phyloP scores from a whole-genome alignment of 2,113 vertebrate genomes.

The Megaceryle maxima region DNA sequence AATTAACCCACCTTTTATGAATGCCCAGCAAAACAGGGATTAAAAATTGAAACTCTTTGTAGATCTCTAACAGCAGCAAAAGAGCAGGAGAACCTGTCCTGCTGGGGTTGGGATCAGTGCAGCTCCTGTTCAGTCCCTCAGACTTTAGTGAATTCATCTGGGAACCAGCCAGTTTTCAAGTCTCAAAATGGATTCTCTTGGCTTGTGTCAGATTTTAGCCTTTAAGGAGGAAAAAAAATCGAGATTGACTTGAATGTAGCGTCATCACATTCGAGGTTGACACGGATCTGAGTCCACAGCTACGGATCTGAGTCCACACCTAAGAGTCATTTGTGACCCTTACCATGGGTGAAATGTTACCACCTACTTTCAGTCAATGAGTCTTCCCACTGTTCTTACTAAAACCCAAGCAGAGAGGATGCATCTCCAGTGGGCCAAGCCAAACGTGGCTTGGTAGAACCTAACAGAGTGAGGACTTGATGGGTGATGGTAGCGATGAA shows the following conservation, averaged over 20 bases:
- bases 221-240: background rate
- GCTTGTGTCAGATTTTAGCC: background rate
- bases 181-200: background rate
- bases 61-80: background rate
- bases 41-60: background rate
- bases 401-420: background rate
- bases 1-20: background rate
- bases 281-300: too few relatives aligned
- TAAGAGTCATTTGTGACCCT: background rate
- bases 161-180: background rate
- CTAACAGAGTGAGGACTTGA: background rate
- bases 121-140: background rate
- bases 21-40: background rate
- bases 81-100: background rate
- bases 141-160: background rate
- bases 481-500: background rate
- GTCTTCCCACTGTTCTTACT: background rate
- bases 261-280: background rate
- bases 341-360: background rate
- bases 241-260: background rate
- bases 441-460: background rate
- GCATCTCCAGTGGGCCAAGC: background rate
- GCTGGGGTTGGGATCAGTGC: background rate
- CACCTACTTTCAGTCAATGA: fast-evolving
- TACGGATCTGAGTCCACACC: too few relatives aligned